Evolutionary conservation across 2,888 invertebrate genomes (phyloP).

Genomic region (Drosophila emarginata): DNA sequence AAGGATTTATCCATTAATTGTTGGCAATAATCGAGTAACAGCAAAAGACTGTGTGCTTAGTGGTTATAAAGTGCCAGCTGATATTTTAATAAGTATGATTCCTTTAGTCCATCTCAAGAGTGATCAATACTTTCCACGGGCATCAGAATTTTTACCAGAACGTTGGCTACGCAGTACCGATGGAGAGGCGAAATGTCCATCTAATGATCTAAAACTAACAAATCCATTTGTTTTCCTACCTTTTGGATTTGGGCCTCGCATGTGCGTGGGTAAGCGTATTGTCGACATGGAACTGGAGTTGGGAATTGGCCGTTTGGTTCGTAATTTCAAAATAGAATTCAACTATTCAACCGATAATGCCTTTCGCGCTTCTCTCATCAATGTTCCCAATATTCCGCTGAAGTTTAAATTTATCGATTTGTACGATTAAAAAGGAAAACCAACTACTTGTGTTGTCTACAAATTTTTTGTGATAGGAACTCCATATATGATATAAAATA

Average conservation of each 20-base stretch:
- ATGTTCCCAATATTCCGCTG: slow-evolving; percentile 79
- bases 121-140: slow-evolving; percentile 84
- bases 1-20: slow-evolving; percentile 85
- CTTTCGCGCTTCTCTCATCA: slow-evolving; percentile 73
- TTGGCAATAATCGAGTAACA: slow-evolving; percentile 84
- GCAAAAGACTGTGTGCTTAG: slow-evolving; percentile 85
- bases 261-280: slow-evolving; percentile 88
- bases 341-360: slow-evolving; percentile 75
- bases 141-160: slow-evolving; percentile 87
- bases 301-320: slow-evolving; percentile 82
- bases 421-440: slow-evolving; percentile 30
- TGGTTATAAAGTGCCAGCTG: slow-evolving; percentile 86
- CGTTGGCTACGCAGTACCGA: slow-evolving; percentile 85
- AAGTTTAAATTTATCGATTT: slow-evolving; percentile 80
- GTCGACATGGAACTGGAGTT: slow-evolving; percentile 88
- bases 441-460: not conserved
- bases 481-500: not conserved
- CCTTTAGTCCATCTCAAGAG: slow-evolving; percentile 84
- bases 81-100: slow-evolving; percentile 88
- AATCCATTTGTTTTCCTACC: slow-evolving; percentile 83
- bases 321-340: slow-evolving; percentile 77
- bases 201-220: slow-evolving; percentile 84
- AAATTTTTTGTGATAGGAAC: not conserved
- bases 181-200: slow-evolving; percentile 86
- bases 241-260: slow-evolving; percentile 88